A percentile compares a stretch with the other conserved stretches of the same genome.
These are phyloP conservation scores for Craterocephalus amniculus DNA, from an alignment of 2,797 vertebrate genomes.

Conservation along the genomic window DNA sequence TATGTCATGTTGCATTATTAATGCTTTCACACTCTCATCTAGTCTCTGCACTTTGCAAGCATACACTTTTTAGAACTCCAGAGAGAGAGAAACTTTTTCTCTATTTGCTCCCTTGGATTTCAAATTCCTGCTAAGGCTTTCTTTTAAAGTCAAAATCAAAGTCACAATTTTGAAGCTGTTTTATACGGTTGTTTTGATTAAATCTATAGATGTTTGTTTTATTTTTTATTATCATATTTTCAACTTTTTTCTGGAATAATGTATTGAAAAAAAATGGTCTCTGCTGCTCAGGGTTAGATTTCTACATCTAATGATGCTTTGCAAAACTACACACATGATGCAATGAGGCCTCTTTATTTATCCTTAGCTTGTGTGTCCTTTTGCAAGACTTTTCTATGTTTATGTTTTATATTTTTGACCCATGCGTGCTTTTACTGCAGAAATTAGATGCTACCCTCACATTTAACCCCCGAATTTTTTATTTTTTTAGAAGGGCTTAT, in stretches of 20 bases:
- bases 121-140: not conserved
- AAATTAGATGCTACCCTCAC: conserved; percentile 3
- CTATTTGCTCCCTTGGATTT: not conserved
- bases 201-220: not conserved
- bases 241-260: not conserved
- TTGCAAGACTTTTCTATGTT: not conserved
- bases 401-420: too few species aligned
- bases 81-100: not conserved
- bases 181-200: not conserved
- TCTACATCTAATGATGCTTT: not conserved
- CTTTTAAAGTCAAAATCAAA: not conserved
- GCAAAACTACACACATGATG: too few species aligned
- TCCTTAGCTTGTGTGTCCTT: not conserved
- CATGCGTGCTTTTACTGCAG: not conserved
- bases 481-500: conserved; percentile 9
- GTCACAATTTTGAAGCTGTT: not conserved
- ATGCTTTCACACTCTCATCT: not conserved
- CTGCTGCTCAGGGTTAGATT: not conserved
- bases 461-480: conserved; percentile 12
- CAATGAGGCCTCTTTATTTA: not conserved
- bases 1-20: not conserved
- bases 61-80: not conserved
- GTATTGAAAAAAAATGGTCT: not conserved
- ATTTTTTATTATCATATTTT: not conserved
- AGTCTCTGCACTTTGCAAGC: not conserved